These are phyloP conservation scores for Daubentonia madagascariensis DNA, from an alignment of 2,113 vertebrate genomes.

Conservation along the genomic window DNA sequence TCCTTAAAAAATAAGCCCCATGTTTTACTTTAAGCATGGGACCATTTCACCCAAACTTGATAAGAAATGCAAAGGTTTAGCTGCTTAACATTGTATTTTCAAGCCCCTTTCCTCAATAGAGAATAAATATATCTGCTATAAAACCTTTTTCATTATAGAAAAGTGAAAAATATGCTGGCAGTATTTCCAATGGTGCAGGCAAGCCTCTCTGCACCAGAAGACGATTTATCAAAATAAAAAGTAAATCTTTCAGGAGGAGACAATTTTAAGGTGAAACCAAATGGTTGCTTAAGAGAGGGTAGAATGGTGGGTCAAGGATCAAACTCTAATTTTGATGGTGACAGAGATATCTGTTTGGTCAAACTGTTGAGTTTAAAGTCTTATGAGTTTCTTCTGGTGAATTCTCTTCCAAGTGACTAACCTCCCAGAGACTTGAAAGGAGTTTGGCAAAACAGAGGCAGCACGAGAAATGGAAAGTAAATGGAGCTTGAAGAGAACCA, in stretches of 20 bases:
- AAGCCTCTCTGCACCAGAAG: neutral
- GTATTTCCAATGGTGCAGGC: neutral
- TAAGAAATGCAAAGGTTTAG: neutral
- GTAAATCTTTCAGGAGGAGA: neutral
- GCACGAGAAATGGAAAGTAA: neutral
- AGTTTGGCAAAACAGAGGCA: neutral
- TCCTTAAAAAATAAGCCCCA: neutral
- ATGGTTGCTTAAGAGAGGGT: neutral
- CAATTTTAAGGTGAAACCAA: neutral
- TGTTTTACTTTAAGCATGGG: neutral
- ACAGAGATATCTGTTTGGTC: neutral
- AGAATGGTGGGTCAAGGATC: neutral
- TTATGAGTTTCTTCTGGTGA: neutral
- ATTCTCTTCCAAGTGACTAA: neutral
- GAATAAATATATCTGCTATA: neutral
- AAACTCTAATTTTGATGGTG: neutral
- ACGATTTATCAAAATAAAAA: neutral
- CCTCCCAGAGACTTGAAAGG: neutral
- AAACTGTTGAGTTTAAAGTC: neutral
- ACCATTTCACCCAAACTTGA: neutral
- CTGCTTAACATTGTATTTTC: neutral
- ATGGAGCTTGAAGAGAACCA: neutral
- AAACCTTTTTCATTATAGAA: neutral
- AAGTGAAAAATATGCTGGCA: neutral
- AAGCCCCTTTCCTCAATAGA: neutral